These are phyloP conservation scores for Bhutanitis thaidina DNA, from an alignment of 2,888 invertebrate species.

Conservation along the genomic window DNA sequence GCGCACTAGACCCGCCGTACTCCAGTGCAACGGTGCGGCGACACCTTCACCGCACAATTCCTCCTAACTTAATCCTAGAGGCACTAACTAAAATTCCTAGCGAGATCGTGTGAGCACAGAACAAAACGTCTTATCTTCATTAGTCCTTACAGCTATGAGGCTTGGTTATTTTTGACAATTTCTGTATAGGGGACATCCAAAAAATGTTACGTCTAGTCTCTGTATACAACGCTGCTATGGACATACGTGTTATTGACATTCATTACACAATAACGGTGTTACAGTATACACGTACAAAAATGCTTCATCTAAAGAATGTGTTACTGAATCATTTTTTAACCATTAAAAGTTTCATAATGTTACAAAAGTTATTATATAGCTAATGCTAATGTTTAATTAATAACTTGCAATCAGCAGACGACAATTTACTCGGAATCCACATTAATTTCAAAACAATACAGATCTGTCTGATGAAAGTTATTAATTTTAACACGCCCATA, in stretches of 20 bases:
- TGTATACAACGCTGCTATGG: slow-evolving; percentile 7
- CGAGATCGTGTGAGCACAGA: slow-evolving; percentile 78
- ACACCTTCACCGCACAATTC: slow-evolving; percentile 55
- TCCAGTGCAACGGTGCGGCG: slow-evolving; percentile 35
- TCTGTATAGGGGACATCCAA: slow-evolving; percentile 62
- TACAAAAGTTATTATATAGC: background rate
- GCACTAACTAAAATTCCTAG: slow-evolving; percentile 76
- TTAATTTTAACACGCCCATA: too few species aligned
- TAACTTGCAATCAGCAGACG: too few species aligned
- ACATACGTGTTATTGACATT: slow-evolving; percentile 38
- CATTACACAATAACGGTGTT: slow-evolving; percentile 28
- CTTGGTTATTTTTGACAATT: slow-evolving; percentile 42
- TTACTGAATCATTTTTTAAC: background rate
- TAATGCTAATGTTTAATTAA: background rate
- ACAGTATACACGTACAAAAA: too few species aligned
- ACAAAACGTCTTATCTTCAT: slow-evolving; percentile 53
- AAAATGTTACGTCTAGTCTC: slow-evolving; percentile 39
- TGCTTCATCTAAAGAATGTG: background rate
- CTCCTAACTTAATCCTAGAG: slow-evolving; percentile 70
- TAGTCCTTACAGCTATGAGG: slow-evolving; percentile 65
- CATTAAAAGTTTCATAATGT: background rate
- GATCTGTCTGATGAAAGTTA: too few species aligned
- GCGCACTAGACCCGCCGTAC: slow-evolving; percentile 28
- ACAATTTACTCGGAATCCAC: too few species aligned
- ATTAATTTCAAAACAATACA: too few species aligned